Percentiles rank a stretch among this genome's conserved stretches.
These are phyloP conservation scores for Picathartes gymnocephalus DNA, from an alignment of 2,113 vertebrate species.

Conservation along the genomic window DNA sequence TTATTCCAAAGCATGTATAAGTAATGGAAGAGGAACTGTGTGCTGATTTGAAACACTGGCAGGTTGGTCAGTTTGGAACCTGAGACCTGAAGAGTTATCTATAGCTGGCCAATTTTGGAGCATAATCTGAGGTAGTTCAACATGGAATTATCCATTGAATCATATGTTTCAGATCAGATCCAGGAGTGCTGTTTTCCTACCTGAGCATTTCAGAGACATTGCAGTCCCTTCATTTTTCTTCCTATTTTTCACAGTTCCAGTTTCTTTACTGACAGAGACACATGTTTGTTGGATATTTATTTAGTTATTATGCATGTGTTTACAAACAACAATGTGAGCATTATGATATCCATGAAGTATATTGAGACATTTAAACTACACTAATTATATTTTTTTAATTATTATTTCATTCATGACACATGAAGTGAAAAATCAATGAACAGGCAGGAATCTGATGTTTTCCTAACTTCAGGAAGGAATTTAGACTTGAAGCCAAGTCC, in stretches of 20 bases:
- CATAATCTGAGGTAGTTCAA: neutral
- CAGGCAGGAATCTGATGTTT: neutral
- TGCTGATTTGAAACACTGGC: neutral
- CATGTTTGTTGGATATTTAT: neutral
- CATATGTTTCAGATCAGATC: neutral
- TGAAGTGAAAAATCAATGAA: neutral
- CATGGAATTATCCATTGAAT: neutral
- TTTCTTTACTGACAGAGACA: neutral
- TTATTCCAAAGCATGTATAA: neutral
- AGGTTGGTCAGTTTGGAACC: neutral
- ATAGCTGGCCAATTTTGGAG: neutral
- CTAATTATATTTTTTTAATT: neutral
- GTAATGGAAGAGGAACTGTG: neutral
- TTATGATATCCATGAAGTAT: neutral
- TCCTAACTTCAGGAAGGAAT: neutral
- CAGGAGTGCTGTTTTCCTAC: neutral
- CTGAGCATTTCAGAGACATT: neutral
- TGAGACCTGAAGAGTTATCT: neutral
- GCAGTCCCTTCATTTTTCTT: neutral
- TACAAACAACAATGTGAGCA: neutral
- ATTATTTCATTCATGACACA: neutral
- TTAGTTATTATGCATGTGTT: neutral
- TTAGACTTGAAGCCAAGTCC: neutral
- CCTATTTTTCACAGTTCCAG: neutral
- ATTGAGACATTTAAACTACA: neutral